These are phyloP conservation scores for Brachycybe producta DNA, from an alignment of 2,888 invertebrate genomes.

Conservation along the genomic window DNA sequence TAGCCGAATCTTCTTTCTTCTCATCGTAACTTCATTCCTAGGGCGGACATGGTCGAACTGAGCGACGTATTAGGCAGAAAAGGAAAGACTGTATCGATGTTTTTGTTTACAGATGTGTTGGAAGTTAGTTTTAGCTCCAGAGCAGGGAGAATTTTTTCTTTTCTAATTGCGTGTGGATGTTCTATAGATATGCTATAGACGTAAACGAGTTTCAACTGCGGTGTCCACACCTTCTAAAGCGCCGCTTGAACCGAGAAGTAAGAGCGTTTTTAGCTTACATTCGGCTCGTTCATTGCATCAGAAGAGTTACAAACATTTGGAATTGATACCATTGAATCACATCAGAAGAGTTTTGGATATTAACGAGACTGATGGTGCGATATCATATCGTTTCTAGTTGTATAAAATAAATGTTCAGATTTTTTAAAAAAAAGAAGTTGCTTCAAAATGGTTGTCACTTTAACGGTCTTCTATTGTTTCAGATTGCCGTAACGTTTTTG, in stretches of 20 bases:
- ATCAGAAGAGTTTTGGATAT: conserved; percentile 86
- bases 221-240: no score
- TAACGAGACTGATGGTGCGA: conserved; percentile 70
- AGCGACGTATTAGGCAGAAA: conserved; percentile 57
- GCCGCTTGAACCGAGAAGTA: conserved; percentile 39
- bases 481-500: no score
- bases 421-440: no score
- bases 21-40: conserved; percentile 74
- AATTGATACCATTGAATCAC: conserved; percentile 71
- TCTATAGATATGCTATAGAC: conserved; percentile 44
- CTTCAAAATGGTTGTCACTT: no score
- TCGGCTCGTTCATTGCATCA: conserved; percentile 26
- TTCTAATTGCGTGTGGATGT: not conserved
- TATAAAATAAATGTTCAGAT: no score
- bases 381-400: no score
- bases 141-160: no score
- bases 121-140: conserved; percentile 45
- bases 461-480: no score
- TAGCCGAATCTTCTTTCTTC: conserved; percentile 84
- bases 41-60: conserved; percentile 79
- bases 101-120: conserved; percentile 86
- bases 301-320: conserved; percentile 83
- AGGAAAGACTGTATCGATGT: conserved; percentile 73
- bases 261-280: conserved; percentile 31
- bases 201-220: conserved; percentile 28